A percentile compares a stretch with the other conserved stretches of the same genome.
Evolutionary conservation across 2,113 vertebrate species (phyloP).

Genomic region (Rostratula benghalensis): DNA sequence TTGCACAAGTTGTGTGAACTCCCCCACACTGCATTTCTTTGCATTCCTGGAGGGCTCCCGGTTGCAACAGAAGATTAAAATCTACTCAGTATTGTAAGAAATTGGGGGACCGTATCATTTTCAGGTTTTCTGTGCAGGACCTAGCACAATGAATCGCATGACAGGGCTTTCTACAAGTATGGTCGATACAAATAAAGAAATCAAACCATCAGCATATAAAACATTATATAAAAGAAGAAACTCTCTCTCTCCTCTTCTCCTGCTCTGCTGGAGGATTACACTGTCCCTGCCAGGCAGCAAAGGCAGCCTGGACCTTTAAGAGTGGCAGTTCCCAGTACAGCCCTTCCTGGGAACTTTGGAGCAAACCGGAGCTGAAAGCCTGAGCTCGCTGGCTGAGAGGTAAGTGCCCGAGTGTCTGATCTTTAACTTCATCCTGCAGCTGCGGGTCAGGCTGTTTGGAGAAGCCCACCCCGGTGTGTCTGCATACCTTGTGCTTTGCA

Average conservation of each 20-base stretch:
- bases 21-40: neutral
- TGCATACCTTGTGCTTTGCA: neutral
- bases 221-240: neutral
- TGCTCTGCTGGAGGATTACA: neutral
- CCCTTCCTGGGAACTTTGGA: neutral
- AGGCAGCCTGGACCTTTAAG: conserved; percentile 56
- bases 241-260: neutral
- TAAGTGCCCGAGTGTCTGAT: neutral
- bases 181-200: neutral
- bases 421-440: neutral
- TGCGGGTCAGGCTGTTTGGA: neutral
- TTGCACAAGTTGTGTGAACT: neutral
- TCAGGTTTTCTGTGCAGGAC: neutral
- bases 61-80: neutral
- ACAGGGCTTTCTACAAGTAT: neutral
- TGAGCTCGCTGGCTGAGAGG: neutral
- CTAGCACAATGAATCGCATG: neutral
- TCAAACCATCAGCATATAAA: neutral
- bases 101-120: neutral
- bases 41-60: neutral
- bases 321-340: neutral
- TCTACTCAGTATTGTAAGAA: neutral
- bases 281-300: neutral
- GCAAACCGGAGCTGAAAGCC: neutral
- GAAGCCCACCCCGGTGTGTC: neutral